Evolutionary conservation across 2,888 invertebrate species (phyloP).

Genomic region (Agrotis segetum): DNA sequence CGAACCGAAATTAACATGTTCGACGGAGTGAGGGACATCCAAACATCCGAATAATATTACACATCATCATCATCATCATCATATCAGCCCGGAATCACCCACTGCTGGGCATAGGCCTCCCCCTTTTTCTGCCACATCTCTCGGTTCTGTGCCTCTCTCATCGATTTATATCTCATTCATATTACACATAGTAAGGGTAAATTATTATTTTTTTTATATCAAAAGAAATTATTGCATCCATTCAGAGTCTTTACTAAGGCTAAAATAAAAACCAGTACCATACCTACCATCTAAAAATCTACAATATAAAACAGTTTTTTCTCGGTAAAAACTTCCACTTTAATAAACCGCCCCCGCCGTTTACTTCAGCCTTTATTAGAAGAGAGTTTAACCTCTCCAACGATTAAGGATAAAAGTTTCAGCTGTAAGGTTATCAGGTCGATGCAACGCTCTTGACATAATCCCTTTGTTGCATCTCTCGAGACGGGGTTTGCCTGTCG

Average conservation of each 20-base stretch:
- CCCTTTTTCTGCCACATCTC: too few species aligned
- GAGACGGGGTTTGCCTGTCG: conserved; percentile 7
- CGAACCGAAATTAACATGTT: too few species aligned
- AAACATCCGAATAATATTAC: too few species aligned
- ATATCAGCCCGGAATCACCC: too few species aligned
- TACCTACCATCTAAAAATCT: background rate
- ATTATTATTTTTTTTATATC: too few species aligned
- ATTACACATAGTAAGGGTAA: too few species aligned
- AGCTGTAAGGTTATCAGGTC: conserved; percentile 22
- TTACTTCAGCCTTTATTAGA: conserved; percentile 1
- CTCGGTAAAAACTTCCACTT: background rate
- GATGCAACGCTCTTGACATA: conserved; percentile 34
- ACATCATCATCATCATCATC: too few species aligned
- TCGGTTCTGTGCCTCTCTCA: too few species aligned
- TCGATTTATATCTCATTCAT: too few species aligned
- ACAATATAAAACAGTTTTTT: background rate
- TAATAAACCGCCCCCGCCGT: background rate
- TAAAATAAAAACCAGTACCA: background rate
- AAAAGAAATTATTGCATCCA: too few species aligned
- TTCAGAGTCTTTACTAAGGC: background rate
- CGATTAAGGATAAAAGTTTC: conserved; percentile 16
- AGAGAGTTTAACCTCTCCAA: background rate
- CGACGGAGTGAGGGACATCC: too few species aligned
- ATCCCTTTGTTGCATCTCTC: conserved; percentile 35
- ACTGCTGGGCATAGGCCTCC: too few species aligned